Evolutionary conservation across 2,113 vertebrate genomes (phyloP).

Genomic region (Callithrix jacchus): DNA sequence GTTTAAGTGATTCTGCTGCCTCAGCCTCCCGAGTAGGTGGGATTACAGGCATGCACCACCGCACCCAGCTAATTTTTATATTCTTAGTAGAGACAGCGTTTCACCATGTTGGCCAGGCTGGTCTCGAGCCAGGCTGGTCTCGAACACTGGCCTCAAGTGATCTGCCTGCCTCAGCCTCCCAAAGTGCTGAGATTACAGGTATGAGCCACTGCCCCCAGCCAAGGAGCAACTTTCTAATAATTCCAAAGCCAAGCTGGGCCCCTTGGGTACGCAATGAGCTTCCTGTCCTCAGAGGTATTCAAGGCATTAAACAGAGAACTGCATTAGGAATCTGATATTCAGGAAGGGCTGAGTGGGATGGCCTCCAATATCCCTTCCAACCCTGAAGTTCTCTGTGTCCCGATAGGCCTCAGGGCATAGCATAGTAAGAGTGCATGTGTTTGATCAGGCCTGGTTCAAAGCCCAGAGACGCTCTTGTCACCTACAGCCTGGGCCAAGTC

Average conservation of each 20-base stretch:
- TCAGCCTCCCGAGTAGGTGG: no score
- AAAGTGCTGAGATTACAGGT: no score
- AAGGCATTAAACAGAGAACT: background rate
- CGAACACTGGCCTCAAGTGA: no score
- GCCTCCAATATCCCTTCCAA: background rate
- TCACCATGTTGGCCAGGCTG: no score
- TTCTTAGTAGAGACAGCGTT: no score
- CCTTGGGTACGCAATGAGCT: background rate
- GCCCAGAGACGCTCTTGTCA: background rate
- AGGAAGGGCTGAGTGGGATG: rapidly evolving
- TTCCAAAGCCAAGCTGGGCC: background rate
- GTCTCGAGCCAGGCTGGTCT: no score
- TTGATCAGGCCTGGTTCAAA: background rate
- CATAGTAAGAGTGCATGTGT: background rate
- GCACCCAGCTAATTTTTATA: no score
- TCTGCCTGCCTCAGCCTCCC: no score
- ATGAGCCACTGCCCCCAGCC: no score
- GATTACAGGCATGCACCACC: no score
- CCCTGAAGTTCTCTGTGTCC: background rate
- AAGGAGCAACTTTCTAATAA: background rate
- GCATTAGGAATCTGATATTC: background rate
- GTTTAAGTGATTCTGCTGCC: no score
- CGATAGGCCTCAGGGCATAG: background rate
- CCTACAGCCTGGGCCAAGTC: background rate
- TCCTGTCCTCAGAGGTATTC: background rate